Evolutionary conservation across 1,140 invertebrate species (phyloP), one percentile per base, ranked within the genome.

Genomic region (Mycetomoellerius zeteki): DNA sequence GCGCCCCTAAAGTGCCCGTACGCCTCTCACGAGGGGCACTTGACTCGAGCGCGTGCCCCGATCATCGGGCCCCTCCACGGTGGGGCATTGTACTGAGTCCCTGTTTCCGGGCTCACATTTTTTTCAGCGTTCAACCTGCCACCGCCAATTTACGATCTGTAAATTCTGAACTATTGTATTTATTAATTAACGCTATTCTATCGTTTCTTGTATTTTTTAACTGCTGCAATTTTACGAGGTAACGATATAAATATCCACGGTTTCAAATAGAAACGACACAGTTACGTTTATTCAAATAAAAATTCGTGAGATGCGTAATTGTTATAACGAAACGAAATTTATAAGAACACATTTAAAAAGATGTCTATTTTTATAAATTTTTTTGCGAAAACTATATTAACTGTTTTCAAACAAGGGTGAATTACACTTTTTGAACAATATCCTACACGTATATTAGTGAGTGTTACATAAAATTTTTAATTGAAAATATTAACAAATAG

Each of bases 11-110:
- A 56, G 67, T 27, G 33, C 2, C 16, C 19, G 60, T 50, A 14
- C 54, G 86, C 88, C 78, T 86, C 60, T 87, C 82, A 56, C 84
- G 62, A 62, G 30, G 72, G 60, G 77, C 86, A 89, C 89, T 77
- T 85, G 82, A 85, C 82, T 86, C 60, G 82, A 27, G 3, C 65
- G 84, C 86, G 71, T 72, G 69, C 67, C 21, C 76, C 43, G 27
- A 37, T 12, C 58, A 0, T 64, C 24, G 75, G 5, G 24, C 24
- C 24, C 37, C 19, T n/a, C 12, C 37, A 50, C 3, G 1, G 0
- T 1, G 2, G 37, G 37, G 10, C 8, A 43, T 1, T 43, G 8
- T 43, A 8, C 24, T 43, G 58, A 19, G 0, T 43, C 43, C 37
- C 12, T 6, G 60, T 76, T 62, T 85, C 75, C 86, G 37, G 65